Percentiles rank a stretch among this genome's conserved stretches.
Evolutionary conservation across 2,797 vertebrate genomes (phyloP).

Genomic region (Macrochelys suwanniensis): DNA sequence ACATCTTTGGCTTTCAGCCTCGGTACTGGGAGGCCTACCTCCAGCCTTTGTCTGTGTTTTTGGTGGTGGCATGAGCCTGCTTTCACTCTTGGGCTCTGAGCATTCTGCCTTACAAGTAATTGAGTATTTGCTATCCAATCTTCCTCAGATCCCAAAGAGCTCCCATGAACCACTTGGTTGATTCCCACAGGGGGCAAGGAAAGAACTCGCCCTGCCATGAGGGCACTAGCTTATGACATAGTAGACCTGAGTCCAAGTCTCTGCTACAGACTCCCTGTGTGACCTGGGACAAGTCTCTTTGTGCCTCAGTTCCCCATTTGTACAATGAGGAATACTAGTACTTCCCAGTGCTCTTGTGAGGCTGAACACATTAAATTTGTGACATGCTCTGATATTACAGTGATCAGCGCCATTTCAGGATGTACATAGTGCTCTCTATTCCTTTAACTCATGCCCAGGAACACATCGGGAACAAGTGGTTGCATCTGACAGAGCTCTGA

Average conservation of each 20-base stretch:
- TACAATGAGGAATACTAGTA: background rate
- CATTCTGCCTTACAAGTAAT: background rate
- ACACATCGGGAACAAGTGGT: background rate
- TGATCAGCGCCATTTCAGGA: background rate
- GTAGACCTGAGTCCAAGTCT: background rate
- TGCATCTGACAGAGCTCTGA: background rate
- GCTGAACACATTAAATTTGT: background rate
- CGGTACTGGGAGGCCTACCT: background rate
- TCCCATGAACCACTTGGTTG: background rate
- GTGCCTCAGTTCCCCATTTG: background rate
- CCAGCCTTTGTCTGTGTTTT: background rate
- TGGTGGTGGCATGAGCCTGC: background rate
- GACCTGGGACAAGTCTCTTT: background rate
- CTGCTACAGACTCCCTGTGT: background rate
- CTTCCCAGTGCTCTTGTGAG: background rate
- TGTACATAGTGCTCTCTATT: background rate
- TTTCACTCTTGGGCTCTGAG: background rate
- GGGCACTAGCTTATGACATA: background rate
- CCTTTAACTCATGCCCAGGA: background rate
- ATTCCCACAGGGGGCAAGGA: background rate
- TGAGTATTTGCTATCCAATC: no score
- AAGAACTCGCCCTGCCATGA: background rate
- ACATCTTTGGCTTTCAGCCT: slow-evolving; percentile 6
- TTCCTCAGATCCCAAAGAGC: background rate
- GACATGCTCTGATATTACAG: rapidly evolving